Evolutionary conservation across 2,888 invertebrate species (phyloP), one percentile per base, ranked within the genome.

Genomic region (Argynnis bischoffii): DNA sequence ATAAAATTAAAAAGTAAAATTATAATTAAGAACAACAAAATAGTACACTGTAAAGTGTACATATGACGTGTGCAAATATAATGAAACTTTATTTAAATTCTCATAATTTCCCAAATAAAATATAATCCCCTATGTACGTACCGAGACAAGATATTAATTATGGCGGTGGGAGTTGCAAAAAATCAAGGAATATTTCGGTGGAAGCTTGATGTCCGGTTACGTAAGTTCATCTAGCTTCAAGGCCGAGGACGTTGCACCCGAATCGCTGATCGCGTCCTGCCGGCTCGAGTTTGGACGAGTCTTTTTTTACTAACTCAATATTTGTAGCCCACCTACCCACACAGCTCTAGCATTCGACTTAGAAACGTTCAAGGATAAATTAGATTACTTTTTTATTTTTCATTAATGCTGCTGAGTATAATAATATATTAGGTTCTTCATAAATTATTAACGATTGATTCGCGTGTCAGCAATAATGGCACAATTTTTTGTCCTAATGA

Each of bases 241-340:
- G 92, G 92, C 86, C 90, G 91, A 84, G 92, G 91, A 87, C 92
- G 85, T 91, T 92, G 92, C 89, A 90, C 92, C 92, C 92, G 88
- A 90, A 89, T 87, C 87, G 89, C 89, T 88, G 90, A 88, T 87
- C 88, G 87, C 87, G 88, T 90, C 91, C 91, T 85, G 77, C 81
- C 80, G 84, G 63, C 84, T 83, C 84, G 88, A 74, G 86, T 89
- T 90, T 89, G 83, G 89, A 84, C 85, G 85, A 81, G 87, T 88
- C 87, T 87, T 90, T 88, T 83, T 79, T 80, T 82, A 70, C 63
- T 51, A 65, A 63, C 57, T 55, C 18, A 66, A 64, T 60, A 70
- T 66, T 68, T 70, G 70, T 72, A 66, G 67, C 71, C 72, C 71
- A 47, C 56, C 72, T 70, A 63, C 67, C 64, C 67, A 71, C 67